Conservation (phyloP, 2,888 invertebrate genomes). For the Notocelia uddmanniana region DNA sequence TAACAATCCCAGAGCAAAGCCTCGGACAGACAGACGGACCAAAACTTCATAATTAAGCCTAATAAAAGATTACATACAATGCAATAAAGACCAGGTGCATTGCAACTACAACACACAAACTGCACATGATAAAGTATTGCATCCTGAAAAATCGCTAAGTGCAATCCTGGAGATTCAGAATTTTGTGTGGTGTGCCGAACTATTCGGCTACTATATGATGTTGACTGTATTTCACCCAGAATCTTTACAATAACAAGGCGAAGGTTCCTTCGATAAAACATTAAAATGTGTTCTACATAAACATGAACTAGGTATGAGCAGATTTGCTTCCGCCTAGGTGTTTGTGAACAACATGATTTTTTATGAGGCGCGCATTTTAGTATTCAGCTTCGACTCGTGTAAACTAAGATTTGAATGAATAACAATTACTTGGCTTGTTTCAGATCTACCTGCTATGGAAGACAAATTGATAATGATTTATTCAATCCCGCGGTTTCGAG, state of each 20-base stretch:
- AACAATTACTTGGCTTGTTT: constrained; percentile 74
- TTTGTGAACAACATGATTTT: constrained; percentile 64
- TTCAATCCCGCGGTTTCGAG: constrained; percentile 74
- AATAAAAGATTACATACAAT: too few species aligned
- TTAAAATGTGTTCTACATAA: constrained; percentile 28
- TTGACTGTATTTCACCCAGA: constrained; percentile 20
- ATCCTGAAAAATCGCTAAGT: too few species aligned
- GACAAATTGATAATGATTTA: constrained; percentile 78
- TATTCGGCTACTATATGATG: too few species aligned
- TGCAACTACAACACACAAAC: too few species aligned
- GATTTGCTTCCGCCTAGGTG: constrained; percentile 38
- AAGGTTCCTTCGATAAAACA: constrained; percentile 22
- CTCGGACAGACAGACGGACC: too few species aligned
- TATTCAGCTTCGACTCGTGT: constrained; percentile 82
- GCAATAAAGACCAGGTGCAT: too few species aligned
- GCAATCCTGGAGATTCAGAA: too few species aligned
- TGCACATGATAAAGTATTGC: too few species aligned
- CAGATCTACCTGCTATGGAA: constrained; percentile 79
- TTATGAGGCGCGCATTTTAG: constrained; percentile 76
- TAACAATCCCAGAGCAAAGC: too few species aligned
- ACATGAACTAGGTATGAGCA: constrained; percentile 26
- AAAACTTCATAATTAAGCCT: too few species aligned
- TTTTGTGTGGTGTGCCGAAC: too few species aligned
- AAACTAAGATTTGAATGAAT: constrained; percentile 80
- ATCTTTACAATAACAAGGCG: constrained; percentile 31